A percentile compares a stretch with the other conserved stretches of the same genome.
Evolutionary conservation across 2,113 vertebrate species (phyloP).

Genomic region (Seriola aureovittata): DNA sequence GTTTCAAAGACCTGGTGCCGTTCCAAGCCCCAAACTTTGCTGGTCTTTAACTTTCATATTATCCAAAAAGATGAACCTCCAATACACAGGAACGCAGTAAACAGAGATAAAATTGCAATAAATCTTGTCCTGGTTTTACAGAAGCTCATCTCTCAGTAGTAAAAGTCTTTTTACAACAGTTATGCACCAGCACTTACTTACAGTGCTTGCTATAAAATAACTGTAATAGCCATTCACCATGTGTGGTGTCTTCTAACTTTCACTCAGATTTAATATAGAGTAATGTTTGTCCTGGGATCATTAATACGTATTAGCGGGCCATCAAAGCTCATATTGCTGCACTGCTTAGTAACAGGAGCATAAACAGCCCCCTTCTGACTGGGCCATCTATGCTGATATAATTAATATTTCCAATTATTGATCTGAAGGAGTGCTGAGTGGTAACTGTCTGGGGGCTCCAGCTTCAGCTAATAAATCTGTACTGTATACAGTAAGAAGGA

Average conservation of each 20-base stretch:
- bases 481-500: constrained; percentile 64
- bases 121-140: constrained; percentile 45
- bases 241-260: constrained; percentile 73
- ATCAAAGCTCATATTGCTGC: constrained; percentile 80
- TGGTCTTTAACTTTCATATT: constrained; percentile 44
- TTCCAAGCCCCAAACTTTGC: constrained; percentile 48
- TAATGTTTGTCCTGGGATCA: constrained; percentile 83
- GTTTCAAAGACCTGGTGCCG: constrained; percentile 40
- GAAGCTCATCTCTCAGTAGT: constrained; percentile 46
- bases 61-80: constrained; percentile 10
- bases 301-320: constrained; percentile 84
- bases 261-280: constrained; percentile 80
- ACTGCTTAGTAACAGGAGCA: constrained; percentile 80
- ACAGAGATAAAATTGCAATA: constrained; percentile 33
- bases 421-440: constrained; percentile 83
- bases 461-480: constrained; percentile 81
- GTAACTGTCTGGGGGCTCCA: constrained; percentile 79
- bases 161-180: constrained; percentile 53
- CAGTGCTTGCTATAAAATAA: constrained; percentile 69
- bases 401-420: constrained; percentile 90
- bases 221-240: constrained; percentile 70
- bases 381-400: constrained; percentile 80
- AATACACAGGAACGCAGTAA: constrained; percentile 12
- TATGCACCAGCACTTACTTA: constrained; percentile 68
- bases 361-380: constrained; percentile 83